Evolutionary conservation across 2,797 vertebrate species (phyloP).

Genomic region (Cottoperca gobio): DNA sequence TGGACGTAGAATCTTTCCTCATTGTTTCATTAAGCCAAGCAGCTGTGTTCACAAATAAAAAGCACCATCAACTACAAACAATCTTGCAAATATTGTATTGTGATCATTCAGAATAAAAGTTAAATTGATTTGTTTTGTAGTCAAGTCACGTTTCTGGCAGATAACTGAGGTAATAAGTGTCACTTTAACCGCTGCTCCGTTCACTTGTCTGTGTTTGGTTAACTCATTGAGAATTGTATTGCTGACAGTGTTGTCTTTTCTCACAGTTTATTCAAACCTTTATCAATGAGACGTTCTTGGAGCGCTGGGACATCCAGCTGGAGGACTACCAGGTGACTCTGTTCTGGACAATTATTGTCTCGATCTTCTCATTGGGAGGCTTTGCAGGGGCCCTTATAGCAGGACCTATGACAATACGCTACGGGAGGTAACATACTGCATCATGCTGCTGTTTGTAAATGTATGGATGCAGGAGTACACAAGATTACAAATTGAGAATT

Average conservation of each 20-base stretch:
- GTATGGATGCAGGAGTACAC: not conserved
- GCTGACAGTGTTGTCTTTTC: slow-evolving; percentile 12
- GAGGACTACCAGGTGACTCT: slow-evolving; percentile 83
- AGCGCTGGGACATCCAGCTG: slow-evolving; percentile 83
- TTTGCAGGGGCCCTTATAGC: slow-evolving; percentile 88
- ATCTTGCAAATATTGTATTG: not conserved
- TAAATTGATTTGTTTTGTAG: not conserved
- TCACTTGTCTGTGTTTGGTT: slow-evolving; percentile 10
- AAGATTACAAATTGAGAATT: not conserved
- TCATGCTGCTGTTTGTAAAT: not conserved
- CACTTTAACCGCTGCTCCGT: slow-evolving; percentile 8
- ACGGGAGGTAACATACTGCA: slow-evolving; percentile 87
- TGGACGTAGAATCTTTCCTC: not conserved
- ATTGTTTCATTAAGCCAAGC: not conserved
- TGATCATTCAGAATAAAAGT: not conserved
- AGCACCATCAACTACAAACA: not conserved
- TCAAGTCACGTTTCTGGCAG: not conserved
- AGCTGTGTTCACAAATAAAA: not conserved
- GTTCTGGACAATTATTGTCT: slow-evolving; percentile 92
- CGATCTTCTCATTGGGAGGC: slow-evolving; percentile 90
- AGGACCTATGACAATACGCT: slow-evolving; percentile 89
- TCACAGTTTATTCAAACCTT: slow-evolving; percentile 90
- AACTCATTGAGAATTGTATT: slow-evolving; percentile 23
- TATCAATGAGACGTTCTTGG: slow-evolving; percentile 88
- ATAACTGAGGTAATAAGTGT: slow-evolving; percentile 17